These are phyloP conservation scores for Prochilodus magdalenae DNA, from an alignment of 2,113 vertebrate species.

Conservation along the genomic window DNA sequence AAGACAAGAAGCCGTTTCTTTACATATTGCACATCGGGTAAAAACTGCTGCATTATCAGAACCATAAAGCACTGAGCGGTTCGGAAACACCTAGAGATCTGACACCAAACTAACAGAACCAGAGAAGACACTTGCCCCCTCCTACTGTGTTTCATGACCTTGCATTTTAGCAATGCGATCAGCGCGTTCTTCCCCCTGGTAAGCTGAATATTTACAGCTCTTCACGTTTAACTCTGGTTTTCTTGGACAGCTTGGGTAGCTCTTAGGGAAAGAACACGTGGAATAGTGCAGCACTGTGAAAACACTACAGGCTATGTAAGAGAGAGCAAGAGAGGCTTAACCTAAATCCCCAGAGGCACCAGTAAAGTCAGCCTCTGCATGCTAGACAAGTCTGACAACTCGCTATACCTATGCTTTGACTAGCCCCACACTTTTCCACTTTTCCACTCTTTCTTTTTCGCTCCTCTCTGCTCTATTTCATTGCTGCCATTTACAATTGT, in stretches of 20 bases:
- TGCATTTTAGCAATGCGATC: background rate
- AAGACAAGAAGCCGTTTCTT: slow-evolving; percentile 41
- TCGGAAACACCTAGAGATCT: background rate
- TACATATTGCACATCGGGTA: slow-evolving; percentile 49
- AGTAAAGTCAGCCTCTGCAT: slow-evolving; percentile 59
- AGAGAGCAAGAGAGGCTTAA: slow-evolving; percentile 48
- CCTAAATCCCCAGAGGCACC: slow-evolving; percentile 52
- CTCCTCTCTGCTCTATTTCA: background rate
- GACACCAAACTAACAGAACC: background rate
- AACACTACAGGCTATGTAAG: slow-evolving; percentile 56
- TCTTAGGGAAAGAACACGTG: slow-evolving; percentile 59
- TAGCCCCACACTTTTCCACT: slow-evolving; percentile 31
- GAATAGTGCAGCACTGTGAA: slow-evolving; percentile 45
- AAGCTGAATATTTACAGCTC: slow-evolving; percentile 34
- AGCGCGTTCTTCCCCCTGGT: slow-evolving; percentile 11
- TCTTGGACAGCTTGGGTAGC: slow-evolving; percentile 52
- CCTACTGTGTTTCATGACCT: background rate
- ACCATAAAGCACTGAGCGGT: background rate
- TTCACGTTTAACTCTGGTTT: slow-evolving; percentile 25
- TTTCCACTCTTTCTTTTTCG: slow-evolving; percentile 17
- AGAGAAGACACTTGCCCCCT: background rate
- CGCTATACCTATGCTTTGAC: slow-evolving; percentile 38
- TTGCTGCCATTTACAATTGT: background rate
- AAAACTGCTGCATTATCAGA: background rate
- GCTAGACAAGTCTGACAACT: slow-evolving; percentile 56